phyloP scores from a whole-genome alignment of 2,113 vertebrate species.

The Otis tarda region DNA sequence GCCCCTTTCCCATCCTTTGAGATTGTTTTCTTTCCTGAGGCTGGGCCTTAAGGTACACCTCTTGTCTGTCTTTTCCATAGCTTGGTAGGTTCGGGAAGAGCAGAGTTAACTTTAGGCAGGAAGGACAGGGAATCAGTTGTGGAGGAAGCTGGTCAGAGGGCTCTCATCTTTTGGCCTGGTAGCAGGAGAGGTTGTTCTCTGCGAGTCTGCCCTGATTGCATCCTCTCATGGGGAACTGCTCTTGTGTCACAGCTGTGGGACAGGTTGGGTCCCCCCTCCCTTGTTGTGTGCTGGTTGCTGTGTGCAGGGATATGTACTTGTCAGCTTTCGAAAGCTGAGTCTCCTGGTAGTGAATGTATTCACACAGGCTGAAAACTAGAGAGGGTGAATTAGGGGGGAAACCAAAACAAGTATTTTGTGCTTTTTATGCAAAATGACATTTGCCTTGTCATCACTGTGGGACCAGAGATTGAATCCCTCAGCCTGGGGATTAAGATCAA shows the following conservation, averaged over 20 bases:
- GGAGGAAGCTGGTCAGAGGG: background rate
- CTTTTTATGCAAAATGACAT: background rate
- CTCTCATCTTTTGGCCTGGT: background rate
- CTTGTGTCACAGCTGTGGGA: background rate
- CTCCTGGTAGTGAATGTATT: background rate
- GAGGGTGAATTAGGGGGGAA: background rate
- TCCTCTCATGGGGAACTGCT: background rate
- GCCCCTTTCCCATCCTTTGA: background rate
- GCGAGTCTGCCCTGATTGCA: accelerated
- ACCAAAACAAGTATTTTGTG: background rate
- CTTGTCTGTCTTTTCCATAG: background rate
- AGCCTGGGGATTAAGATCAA: background rate
- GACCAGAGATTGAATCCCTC: background rate
- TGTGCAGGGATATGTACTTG: accelerated
- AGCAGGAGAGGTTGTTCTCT: background rate
- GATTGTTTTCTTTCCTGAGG: background rate
- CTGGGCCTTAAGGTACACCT: background rate
- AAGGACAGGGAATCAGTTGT: background rate
- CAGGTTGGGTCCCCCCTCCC: background rate
- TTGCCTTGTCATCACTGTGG: background rate
- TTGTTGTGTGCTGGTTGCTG: background rate
- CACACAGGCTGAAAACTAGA: background rate
- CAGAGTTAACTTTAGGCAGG: background rate
- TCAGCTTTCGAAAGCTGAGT: background rate
- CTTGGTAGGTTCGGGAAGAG: background rate